These are phyloP conservation scores for Montifringilla adamsi DNA, from an alignment of 2,113 vertebrate species.

Conservation along the genomic window DNA sequence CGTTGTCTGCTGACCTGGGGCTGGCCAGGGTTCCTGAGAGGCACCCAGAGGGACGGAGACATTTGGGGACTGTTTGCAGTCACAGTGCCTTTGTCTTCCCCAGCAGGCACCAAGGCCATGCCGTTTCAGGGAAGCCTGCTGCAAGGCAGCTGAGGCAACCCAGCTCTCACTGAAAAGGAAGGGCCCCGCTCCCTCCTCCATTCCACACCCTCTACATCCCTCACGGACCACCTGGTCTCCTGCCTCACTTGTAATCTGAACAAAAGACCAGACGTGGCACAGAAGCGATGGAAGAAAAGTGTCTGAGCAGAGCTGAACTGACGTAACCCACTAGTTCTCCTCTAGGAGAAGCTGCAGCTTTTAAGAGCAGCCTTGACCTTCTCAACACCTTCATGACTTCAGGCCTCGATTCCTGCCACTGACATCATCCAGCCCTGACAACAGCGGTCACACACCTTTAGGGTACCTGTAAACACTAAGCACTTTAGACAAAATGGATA, in stretches of 20 bases:
- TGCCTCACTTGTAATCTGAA: not conserved
- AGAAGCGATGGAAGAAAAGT: not conserved
- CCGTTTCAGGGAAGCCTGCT: not conserved
- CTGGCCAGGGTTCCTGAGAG: too few species aligned
- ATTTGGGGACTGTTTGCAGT: not conserved
- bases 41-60: too few species aligned
- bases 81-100: not conserved
- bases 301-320: rapidly evolving
- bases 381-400: not conserved
- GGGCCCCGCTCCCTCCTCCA: not conserved
- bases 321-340: not conserved
- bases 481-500: not conserved
- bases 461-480: not conserved
- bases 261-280: not conserved
- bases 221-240: rapidly evolving
- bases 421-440: not conserved
- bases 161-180: not conserved
- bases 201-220: not conserved
- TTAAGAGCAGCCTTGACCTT: not conserved
- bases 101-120: not conserved
- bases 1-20: too few species aligned
- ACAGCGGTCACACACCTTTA: not conserved
- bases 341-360: not conserved
- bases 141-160: not conserved
- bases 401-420: not conserved